Base-by-base conservation (phyloP, 2,888 invertebrate species). In the Craniophora ligustri region DNA sequence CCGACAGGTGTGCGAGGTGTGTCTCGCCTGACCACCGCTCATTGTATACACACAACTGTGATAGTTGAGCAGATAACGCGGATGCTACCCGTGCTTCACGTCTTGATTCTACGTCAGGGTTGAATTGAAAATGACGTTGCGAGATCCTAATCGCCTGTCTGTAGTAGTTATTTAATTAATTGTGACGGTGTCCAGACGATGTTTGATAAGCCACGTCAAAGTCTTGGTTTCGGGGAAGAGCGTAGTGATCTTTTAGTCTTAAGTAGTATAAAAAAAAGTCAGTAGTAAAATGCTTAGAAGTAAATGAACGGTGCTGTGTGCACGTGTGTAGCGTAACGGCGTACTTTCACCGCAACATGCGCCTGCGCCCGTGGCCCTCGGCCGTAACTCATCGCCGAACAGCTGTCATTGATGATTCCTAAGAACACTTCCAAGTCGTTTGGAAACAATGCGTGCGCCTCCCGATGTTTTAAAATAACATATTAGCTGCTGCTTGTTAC, bases 91-190 rank as follows among this genome's bases (percentile, higher is more conserved):
- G 61, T 67, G 72, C 71, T 72, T 84, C 87, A 89, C 82, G 80
- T 86, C 87, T 88, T 83, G 75, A 87, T 88, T 76, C 79, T 65
- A 62, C 67, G 73, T 75, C 80, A 78, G 76, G 78, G 74, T 58
- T 79, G 79, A 77, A 80, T 80, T 64, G 69, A 71, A 67, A 68
- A 79, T 83, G 84, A 84, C 78, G 75, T 63, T 63, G 80, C 84
- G 72, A 67, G 73, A 75, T 77, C 74, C 64, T 57, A 44, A 73
- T 73, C 73, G 55, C 58, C 66, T 68, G 74, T 69, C 73, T 74
- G 64, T 72, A 66, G 76, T 75, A 76, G 79, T 87, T 83, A 87
- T 87, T 87, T 75, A 87, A 87, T 87, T 84, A 87, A 81, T 78
- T 71, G 77, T 64, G 74, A 72, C 76, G 61, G 66, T 62, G 66